Percentiles rank a stretch among this genome's conserved stretches.
phyloP scores from a whole-genome alignment of 2,888 invertebrate genomes.

The Oeneis ivallda region DNA sequence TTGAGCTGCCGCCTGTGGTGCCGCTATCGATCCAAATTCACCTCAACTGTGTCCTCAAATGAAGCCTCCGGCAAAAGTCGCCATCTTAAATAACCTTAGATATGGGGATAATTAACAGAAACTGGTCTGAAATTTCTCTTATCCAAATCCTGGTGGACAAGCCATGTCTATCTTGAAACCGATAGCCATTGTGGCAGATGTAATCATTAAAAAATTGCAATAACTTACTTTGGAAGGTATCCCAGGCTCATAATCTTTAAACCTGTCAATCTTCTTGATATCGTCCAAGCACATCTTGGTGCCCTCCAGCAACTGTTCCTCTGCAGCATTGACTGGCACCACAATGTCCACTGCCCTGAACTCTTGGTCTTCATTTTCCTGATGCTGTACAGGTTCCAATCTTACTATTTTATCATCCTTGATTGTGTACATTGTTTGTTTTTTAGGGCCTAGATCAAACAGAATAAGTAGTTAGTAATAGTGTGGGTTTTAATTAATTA shows the following conservation, averaged over 20 bases:
- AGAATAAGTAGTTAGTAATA: neutral
- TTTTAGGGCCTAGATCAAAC: constrained; percentile 47
- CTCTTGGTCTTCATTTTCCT: constrained; percentile 45
- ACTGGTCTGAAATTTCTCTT: no score
- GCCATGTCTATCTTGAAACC: no score
- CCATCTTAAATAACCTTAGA: no score
- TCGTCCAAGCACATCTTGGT: constrained; percentile 77
- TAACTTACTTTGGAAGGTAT: constrained; percentile 72
- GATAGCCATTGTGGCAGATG: no score
- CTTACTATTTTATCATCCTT: constrained; percentile 75
- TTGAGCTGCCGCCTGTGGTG: no score
- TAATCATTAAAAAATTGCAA: neutral
- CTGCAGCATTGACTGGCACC: constrained; percentile 61
- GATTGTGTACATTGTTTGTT: constrained; percentile 74
- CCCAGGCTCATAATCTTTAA: constrained; percentile 78
- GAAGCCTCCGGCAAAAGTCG: no score
- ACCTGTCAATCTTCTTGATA: constrained; percentile 77
- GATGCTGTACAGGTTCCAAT: constrained; percentile 54
- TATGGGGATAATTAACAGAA: no score
- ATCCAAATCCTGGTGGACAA: no score
- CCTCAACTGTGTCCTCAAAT: no score
- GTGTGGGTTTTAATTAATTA: no score
- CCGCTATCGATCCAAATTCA: no score
- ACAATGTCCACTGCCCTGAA: constrained; percentile 64
- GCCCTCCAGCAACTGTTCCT: constrained; percentile 66